Base-by-base conservation (phyloP, 2,797 vertebrate species). In the Thripadectes ignobilis region DNA sequence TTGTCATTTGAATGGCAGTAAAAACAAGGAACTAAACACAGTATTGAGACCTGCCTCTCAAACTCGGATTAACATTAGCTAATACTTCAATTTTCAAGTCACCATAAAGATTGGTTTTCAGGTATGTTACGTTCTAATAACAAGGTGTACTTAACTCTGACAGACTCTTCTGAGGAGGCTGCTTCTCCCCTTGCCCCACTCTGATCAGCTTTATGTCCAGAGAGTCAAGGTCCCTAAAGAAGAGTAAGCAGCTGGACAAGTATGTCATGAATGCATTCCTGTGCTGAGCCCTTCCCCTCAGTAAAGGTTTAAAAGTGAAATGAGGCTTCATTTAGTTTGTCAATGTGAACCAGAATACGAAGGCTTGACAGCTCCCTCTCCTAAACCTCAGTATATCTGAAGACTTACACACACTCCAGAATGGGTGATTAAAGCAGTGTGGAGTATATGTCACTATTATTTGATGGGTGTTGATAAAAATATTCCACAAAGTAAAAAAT, bases 1-100 rank as follows among this genome's bases (percentile, higher is more conserved):
- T 23, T 59, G 74, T 38, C 32, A 2, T 49, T 67, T 85, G 67
- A 96, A 58, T 61, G 85, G 65, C 86, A 84, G 69, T 83, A 77
- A 91, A 93, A 95, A 52, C 63, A 76, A 83, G 85, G 75, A 85
- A 54, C 43, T 54, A 39, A 83, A 59, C 45, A 38, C 43, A 32
- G 43, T 19, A 61, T 30, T 91, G 61, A 91, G 67, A 62, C 32
- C 55, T 29, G 36, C 71, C 32, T 58, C 38, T 80, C 78, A 69
- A 69, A 45, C 10, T 62, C 46, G 43, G 38, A 43, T 39, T 54
- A 74, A 39, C 52, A 61, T 57, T 9, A 68, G n/a, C 10, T 14
- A n/a, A 43, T 62, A 81, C 66, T 84, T 72, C 93, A 49, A 24
- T 93, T 94, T 95, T 86, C 38, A 76, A 69, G 55, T 36, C 72